Base-by-base conservation (phyloP, 2,888 invertebrate genomes). In the Lepeophtheirus nordmannii region DNA sequence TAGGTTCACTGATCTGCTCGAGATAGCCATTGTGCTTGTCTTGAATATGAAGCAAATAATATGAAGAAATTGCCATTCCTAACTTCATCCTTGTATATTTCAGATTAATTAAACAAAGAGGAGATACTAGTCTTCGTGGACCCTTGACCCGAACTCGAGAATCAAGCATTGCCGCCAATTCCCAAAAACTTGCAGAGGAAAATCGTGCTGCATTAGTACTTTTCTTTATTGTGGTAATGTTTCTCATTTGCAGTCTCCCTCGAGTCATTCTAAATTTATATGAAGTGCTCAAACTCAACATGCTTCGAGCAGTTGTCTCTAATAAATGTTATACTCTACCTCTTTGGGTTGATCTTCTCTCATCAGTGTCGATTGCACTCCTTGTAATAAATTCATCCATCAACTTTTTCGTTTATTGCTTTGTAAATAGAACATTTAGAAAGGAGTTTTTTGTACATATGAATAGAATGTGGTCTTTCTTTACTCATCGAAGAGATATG, bases 351-450 rank as follows among this genome's bases (percentile, higher is more conserved):
- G 53, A 46, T 14, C 20, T 63, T 53, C 22, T 53, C 14, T 46
- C 63, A 17, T 63, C 53, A 10, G 20, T 63, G 14, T 63, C 63
- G 30, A n/a, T 63, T n/a, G n/a, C 30, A 11, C 38, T 63, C 23
- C 41, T 63, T n/a, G 53, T 53, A 30, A 63, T 63, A 46, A 63
- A 63, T n/a, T 63, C 63, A 20, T 63, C 63, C 12, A 38, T 63
- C 22, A 63, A 63, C 23, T 63, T 63, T 53, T 53, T 63, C 30
- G 56, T 63, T 37, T 63, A 63, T 37, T 63, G 63, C 23, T 56
- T 63, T 22, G 56, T 56, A 7, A 63, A 63, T 56, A 17, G n/a
- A 14, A 46, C 56, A 10, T 63, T 63, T 56, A 7, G 63, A 23
- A 22, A 46, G 1, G 63, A 63, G 60, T 60, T 60, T 30, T 14